phyloP scores from a whole-genome alignment of 2,888 invertebrate genomes.

The Drosophila bunnanda region DNA sequence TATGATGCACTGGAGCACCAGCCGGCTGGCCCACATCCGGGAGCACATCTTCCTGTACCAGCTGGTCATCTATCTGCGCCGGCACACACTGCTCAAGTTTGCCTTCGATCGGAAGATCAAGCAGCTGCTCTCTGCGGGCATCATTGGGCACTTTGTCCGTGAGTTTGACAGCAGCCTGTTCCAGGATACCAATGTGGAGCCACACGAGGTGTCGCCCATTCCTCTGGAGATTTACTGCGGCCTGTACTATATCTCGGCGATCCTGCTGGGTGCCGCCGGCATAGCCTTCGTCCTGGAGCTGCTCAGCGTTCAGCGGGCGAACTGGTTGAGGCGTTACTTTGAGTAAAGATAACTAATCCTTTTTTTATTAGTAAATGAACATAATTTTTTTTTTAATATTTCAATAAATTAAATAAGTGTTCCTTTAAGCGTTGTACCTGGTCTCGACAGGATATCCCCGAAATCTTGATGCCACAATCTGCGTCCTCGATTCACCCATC shows the following conservation, averaged over 20 bases:
- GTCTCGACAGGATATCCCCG: too few relatives aligned
- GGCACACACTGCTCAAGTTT: slow-evolving; percentile 66
- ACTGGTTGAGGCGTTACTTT: slow-evolving; percentile 49
- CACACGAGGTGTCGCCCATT: slow-evolving; percentile 27
- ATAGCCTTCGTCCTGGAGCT: slow-evolving; percentile 54
- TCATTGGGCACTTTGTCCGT: slow-evolving; percentile 52
- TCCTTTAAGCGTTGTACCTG: background rate
- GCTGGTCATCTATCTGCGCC: slow-evolving; percentile 68
- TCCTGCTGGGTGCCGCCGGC: slow-evolving; percentile 30
- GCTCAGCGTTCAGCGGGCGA: slow-evolving; percentile 37
- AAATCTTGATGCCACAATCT: slow-evolving; percentile 12
- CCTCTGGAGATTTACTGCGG: slow-evolving; percentile 49
- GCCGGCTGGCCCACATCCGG: slow-evolving; percentile 62
- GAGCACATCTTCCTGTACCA: slow-evolving; percentile 72
- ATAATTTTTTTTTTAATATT: background rate
- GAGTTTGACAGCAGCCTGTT: slow-evolving; percentile 32
- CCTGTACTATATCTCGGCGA: slow-evolving; percentile 33
- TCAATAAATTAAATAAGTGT: background rate
- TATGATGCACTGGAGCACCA: slow-evolving; percentile 47
- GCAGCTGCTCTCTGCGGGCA: slow-evolving; percentile 67
- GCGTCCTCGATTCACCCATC: slow-evolving; percentile 6
- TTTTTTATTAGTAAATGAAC: background rate
- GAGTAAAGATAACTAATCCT: background rate
- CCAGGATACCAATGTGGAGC: background rate
- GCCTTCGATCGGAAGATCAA: slow-evolving; percentile 71